Evolutionary conservation across 2,797 vertebrate genomes (phyloP).

Genomic region (Phoeniculus purpureus): DNA sequence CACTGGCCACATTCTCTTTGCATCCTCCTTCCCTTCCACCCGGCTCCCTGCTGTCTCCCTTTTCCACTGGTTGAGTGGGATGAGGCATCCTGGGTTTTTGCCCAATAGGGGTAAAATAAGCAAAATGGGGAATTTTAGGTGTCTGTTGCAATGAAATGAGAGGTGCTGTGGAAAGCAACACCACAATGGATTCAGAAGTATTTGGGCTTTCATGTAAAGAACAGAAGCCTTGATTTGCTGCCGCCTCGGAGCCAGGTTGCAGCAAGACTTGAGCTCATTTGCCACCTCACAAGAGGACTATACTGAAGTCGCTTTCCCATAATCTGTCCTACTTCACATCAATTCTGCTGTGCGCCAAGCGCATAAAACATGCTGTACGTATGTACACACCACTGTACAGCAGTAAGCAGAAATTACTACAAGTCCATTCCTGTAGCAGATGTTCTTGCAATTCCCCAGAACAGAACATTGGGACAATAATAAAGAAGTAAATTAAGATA

Average conservation of each 20-base stretch:
- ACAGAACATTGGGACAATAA: not conserved
- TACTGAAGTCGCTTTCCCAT: not conserved
- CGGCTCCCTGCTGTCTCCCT: not conserved
- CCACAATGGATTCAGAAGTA: not conserved
- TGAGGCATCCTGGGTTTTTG: not conserved
- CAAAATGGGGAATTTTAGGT: not conserved
- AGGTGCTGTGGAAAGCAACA: not conserved
- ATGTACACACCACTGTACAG: not conserved
- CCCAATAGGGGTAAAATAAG: not conserved
- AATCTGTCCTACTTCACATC: not conserved
- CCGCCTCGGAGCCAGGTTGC: not conserved
- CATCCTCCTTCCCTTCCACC: not conserved
- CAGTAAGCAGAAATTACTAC: not conserved
- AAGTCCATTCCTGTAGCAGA: not conserved
- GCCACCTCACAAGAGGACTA: not conserved
- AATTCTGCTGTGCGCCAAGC: not conserved
- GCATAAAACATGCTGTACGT: not conserved
- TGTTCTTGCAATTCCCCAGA: conserved; percentile 12
- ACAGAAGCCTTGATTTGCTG: not conserved
- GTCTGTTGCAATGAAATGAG: not conserved
- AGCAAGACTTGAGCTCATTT: not conserved
- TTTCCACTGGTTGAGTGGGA: not conserved
- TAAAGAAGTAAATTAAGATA: conserved; percentile 14
- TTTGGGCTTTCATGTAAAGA: not conserved
- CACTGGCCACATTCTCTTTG: accelerated